phyloP scores from a whole-genome alignment of 2,797 vertebrate genomes.

The Rallus crepitans region DNA sequence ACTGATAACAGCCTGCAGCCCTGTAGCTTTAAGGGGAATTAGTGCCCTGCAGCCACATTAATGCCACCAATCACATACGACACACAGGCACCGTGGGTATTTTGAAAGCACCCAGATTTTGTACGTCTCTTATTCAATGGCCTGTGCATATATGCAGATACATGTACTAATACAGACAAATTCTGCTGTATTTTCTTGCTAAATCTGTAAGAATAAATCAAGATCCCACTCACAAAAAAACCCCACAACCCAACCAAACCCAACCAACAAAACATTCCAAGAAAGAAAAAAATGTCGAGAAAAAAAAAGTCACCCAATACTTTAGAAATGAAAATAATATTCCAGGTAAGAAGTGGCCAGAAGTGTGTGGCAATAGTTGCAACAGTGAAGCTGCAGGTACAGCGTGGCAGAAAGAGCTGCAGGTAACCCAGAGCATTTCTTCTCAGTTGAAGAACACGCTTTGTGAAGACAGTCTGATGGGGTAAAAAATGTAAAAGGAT shows the following conservation, averaged over 20 bases:
- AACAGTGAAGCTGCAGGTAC: not conserved
- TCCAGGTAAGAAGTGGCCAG: not conserved
- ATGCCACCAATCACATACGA: not conserved
- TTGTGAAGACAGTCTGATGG: not conserved
- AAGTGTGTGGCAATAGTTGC: not conserved
- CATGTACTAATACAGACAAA: not conserved
- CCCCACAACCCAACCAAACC: too few species aligned
- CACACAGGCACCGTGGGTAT: not conserved
- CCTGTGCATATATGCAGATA: not conserved
- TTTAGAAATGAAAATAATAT: not conserved
- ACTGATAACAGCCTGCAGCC: not conserved
- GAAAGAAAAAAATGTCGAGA: not conserved
- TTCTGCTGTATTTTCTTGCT: not conserved
- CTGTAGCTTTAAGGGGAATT: not conserved
- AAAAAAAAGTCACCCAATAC: not conserved
- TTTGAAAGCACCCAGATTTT: not conserved
- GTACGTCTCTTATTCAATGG: not conserved
- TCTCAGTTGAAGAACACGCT: not conserved
- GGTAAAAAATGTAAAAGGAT: not conserved
- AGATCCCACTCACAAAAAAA: not conserved
- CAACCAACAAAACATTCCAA: not conserved
- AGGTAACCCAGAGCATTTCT: not conserved
- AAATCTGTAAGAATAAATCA: not conserved
- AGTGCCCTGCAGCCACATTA: not conserved
- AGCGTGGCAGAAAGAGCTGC: not conserved